Evolutionary conservation across 2,113 vertebrate species (phyloP).

Genomic region (Hyaena hyaena): DNA sequence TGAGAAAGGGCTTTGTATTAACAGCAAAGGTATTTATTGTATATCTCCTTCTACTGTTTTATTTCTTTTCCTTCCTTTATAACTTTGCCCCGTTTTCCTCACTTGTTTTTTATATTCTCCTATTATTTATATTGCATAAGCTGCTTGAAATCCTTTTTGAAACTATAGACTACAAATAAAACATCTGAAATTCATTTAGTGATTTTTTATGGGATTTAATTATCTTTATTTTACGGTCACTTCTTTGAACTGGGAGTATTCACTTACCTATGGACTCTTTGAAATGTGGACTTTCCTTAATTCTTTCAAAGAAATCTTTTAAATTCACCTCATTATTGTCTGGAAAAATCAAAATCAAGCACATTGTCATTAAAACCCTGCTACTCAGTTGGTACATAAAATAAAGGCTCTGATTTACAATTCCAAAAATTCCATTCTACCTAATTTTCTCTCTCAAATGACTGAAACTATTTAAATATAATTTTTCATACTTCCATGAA

Average conservation of each 20-base stretch:
- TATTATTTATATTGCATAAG: background rate
- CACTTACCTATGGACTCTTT: conserved; percentile 60
- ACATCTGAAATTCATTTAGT: background rate
- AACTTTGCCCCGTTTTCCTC: background rate
- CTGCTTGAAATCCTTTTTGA: background rate
- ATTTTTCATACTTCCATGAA: background rate
- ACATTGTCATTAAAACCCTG: conserved; percentile 18
- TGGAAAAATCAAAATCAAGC: conserved; percentile 60
- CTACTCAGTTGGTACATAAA: background rate
- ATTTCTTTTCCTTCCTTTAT: background rate
- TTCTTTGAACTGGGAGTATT: background rate
- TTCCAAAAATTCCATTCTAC: background rate
- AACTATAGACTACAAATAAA: background rate
- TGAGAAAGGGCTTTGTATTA: background rate
- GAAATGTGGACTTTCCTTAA: conserved; percentile 46
- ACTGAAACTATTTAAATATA: background rate
- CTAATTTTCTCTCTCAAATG: background rate
- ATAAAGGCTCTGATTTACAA: background rate
- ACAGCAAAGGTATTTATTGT: background rate
- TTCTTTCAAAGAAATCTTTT: conserved; percentile 62
- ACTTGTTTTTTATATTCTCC: background rate
- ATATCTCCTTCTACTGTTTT: background rate
- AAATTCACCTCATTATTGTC: conserved; percentile 50
- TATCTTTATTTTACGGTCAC: background rate
- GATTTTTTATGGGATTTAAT: conserved; percentile 2